phyloP scores from a whole-genome alignment of 1,140 invertebrate genomes.

The Calephelis nemesis region DNA sequence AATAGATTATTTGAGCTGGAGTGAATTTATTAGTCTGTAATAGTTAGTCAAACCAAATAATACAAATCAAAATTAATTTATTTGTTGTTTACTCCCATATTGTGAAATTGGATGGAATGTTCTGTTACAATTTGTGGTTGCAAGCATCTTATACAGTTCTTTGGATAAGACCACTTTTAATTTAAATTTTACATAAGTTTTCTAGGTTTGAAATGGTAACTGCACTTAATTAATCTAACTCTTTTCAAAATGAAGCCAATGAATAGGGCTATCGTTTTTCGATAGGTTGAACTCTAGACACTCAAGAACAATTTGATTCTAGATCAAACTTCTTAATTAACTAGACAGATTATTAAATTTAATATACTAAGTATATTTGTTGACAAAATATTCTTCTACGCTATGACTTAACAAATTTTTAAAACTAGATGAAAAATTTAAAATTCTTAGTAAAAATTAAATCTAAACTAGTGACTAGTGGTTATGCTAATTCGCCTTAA shows the following conservation, averaged over 20 bases:
- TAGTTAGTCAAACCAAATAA: no score
- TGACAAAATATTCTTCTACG: constrained; percentile 76
- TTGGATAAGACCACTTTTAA: no score
- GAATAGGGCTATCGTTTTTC: constrained; percentile 52
- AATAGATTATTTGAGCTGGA: background rate
- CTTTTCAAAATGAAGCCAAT: constrained; percentile 25
- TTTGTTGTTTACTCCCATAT: no score
- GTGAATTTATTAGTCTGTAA: background rate
- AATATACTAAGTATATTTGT: constrained; percentile 52
- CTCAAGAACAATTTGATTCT: constrained; percentile 41
- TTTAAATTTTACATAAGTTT: background rate
- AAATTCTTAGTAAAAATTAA: constrained; percentile 66
- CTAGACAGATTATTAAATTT: constrained; percentile 39
- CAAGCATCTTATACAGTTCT: no score
- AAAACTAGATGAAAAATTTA: constrained; percentile 59
- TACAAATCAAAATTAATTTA: no score
- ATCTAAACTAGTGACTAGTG: constrained; percentile 53
- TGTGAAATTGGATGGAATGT: no score
- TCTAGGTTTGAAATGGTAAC: background rate
- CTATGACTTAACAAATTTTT: constrained; percentile 68
- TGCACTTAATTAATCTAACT: constrained; percentile 9
- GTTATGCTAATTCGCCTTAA: constrained; percentile 58
- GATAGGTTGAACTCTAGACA: constrained; percentile 63
- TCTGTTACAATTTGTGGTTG: no score
- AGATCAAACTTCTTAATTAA: constrained; percentile 57